phyloP scores from a whole-genome alignment of 2,888 invertebrate species.

The Hemicrepidius hirtus region DNA sequence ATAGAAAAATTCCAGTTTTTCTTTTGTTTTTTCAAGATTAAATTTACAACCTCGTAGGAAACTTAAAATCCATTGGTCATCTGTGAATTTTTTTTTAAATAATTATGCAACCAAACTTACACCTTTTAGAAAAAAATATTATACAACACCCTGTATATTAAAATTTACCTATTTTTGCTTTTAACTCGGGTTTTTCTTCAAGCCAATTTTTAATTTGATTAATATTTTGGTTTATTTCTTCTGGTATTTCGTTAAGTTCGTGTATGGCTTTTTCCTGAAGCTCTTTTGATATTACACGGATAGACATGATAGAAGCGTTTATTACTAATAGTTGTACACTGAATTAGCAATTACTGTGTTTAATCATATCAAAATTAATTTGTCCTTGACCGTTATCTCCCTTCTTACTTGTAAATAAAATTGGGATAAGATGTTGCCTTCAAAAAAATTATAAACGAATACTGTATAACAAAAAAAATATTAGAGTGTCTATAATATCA shows the following conservation, averaged over 20 bases:
- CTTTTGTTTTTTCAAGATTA: slow-evolving; percentile 74
- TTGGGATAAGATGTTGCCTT: too few relatives aligned
- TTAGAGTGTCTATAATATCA: too few relatives aligned
- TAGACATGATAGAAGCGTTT: too few relatives aligned
- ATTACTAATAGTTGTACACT: too few relatives aligned
- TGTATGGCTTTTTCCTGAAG: not conserved
- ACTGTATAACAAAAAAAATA: too few relatives aligned
- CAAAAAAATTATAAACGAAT: too few relatives aligned
- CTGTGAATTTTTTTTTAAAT: slow-evolving; percentile 60
- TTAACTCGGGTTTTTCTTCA: not conserved
- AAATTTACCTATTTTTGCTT: not conserved
- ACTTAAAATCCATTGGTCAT: slow-evolving; percentile 74
- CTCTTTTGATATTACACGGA: not conserved
- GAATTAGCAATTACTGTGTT: too few relatives aligned
- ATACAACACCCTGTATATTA: too few relatives aligned
- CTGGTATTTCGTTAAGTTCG: slow-evolving; percentile 1
- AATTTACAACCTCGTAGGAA: slow-evolving; percentile 76
- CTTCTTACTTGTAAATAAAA: too few relatives aligned
- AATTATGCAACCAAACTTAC: slow-evolving; percentile 1
- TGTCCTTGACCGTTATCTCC: too few relatives aligned
- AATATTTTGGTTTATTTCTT: not conserved
- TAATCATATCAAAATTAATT: too few relatives aligned
- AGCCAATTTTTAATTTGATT: not conserved
- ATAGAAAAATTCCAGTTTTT: slow-evolving; percentile 76
- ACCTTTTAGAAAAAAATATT: too few relatives aligned